phyloP scores from a whole-genome alignment of 2,888 invertebrate genomes.

The Thysanoteuthis rhombus region DNA sequence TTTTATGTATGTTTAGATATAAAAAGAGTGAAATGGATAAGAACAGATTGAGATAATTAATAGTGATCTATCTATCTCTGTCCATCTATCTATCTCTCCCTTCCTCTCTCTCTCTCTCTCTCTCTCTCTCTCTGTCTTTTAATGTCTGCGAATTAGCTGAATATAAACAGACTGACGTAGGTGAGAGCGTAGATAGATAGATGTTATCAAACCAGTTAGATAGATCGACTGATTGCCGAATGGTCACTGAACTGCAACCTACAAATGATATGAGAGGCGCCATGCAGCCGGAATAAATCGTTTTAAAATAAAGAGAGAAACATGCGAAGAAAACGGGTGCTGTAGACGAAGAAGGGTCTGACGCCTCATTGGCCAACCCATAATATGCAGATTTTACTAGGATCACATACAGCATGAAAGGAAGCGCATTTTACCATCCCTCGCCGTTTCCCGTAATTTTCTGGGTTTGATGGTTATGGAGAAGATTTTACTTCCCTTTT shows the following conservation, averaged over 20 bases:
- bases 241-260: background rate
- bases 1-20: no score
- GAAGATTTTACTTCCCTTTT: no score
- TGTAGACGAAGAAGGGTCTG: background rate
- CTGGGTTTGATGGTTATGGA: no score
- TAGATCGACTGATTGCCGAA: background rate
- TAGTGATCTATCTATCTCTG: background rate
- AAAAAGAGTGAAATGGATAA: no score
- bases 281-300: background rate
- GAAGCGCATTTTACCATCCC: background rate
- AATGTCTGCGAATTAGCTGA: background rate
- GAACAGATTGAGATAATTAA: no score
- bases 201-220: no score
- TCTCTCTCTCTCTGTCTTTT: background rate
- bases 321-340: background rate
- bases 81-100: background rate
- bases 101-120: background rate
- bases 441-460: background rate
- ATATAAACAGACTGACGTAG: background rate
- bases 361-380: background rate
- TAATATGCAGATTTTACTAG: background rate
- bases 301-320: background rate
- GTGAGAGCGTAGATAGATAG: background rate
- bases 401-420: background rate
- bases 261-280: background rate